Conservation (phyloP, 1,140 invertebrate genomes). For the Euwallacea fornicatus region DNA sequence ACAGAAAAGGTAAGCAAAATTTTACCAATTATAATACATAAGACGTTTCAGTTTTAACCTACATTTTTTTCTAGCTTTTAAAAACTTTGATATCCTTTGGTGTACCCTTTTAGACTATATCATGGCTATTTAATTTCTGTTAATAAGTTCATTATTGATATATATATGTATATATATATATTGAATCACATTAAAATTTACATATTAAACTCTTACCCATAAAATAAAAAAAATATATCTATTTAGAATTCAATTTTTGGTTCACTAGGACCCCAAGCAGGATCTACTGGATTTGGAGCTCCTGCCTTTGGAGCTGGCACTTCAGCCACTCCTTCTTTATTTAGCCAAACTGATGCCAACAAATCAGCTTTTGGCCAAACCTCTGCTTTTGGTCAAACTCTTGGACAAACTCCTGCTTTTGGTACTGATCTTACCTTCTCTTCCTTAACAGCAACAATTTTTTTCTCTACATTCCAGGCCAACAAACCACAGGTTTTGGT, state of each 20-base stretch:
- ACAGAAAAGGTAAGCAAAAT: slow-evolving; percentile 70
- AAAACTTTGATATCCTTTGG: too few relatives aligned
- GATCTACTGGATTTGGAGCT: slow-evolving; percentile 39
- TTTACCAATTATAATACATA: too few relatives aligned
- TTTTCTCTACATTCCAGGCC: slow-evolving; percentile 1
- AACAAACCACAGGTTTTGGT: slow-evolving; percentile 42
- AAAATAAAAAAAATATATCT: too few relatives aligned
- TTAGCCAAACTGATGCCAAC: slow-evolving; percentile 54
- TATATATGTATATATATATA: too few relatives aligned
- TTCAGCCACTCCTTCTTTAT: slow-evolving; percentile 54
- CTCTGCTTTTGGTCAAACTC: slow-evolving; percentile 53
- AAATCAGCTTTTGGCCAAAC: slow-evolving; percentile 47
- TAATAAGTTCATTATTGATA: too few relatives aligned
- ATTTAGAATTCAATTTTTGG: neutral
- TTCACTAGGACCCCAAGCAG: slow-evolving; percentile 41
- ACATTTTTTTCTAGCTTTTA: too few relatives aligned
- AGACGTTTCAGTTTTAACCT: too few relatives aligned
- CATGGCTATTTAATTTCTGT: too few relatives aligned
- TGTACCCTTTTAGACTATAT: too few relatives aligned
- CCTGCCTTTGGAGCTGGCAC: slow-evolving; percentile 43
- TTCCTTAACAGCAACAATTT: too few relatives aligned
- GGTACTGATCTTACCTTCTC: slow-evolving; percentile 2
- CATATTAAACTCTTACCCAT: too few relatives aligned
- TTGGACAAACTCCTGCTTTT: slow-evolving; percentile 42
- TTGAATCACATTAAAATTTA: too few relatives aligned